Conservation (phyloP, 2,888 invertebrate genomes). For the Caenorhabditis sp. region DNA sequence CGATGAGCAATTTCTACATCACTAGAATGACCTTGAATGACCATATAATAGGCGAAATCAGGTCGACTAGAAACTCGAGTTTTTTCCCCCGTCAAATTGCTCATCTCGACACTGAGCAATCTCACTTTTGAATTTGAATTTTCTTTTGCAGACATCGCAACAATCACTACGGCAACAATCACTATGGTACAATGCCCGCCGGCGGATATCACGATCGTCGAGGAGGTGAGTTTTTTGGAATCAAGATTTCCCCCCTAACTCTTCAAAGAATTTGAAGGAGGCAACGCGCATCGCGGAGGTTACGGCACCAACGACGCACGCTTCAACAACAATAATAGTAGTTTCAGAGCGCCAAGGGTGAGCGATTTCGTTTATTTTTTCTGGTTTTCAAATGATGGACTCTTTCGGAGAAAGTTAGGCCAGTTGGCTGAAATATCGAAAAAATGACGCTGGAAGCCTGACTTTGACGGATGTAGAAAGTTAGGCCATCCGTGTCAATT, state of each 20-base stretch:
- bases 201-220: constrained; percentile 52
- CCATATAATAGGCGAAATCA: no score
- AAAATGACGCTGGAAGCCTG: no score
- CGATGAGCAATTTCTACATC: no score
- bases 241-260: no score
- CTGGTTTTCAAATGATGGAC: background rate
- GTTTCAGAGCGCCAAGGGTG: constrained; percentile 47
- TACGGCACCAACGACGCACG: constrained; percentile 1
- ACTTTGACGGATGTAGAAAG: background rate
- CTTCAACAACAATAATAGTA: constrained; percentile 34
- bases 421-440: no score
- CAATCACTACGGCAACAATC: constrained; percentile 33
- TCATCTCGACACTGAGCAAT: background rate
- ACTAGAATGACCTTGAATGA: no score
- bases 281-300: background rate
- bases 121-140: background rate
- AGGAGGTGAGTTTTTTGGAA: background rate
- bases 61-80: background rate
- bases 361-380: background rate
- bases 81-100: no score
- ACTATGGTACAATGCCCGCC: constrained; percentile 63
- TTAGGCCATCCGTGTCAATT: no score
- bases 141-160: constrained; percentile 12
- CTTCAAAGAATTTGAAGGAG: constrained; percentile 50
- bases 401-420: no score